These are phyloP conservation scores for Tholera decimalis DNA, from an alignment of 2,888 invertebrate genomes.

Conservation along the genomic window DNA sequence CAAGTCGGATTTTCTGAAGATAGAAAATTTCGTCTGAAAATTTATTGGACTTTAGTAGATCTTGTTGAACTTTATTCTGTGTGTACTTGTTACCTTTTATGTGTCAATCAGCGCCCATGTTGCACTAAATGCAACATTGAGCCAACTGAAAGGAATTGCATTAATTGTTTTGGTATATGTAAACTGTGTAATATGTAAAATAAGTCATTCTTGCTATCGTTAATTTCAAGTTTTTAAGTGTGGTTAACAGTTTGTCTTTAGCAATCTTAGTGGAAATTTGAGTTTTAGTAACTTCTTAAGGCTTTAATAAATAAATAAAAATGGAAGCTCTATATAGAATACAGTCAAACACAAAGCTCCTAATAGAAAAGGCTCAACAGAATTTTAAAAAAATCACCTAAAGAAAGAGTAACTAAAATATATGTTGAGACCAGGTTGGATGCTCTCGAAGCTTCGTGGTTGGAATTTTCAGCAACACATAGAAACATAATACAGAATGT, in stretches of 20 bases:
- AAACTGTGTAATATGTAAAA: neutral
- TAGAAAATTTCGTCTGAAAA: neutral
- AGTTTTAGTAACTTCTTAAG: neutral
- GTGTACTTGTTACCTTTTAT: neutral
- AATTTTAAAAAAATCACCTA: constrained; percentile 4
- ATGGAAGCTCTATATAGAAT: neutral
- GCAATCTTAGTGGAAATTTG: neutral
- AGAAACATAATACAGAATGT: neutral
- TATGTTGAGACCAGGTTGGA: constrained; percentile 8
- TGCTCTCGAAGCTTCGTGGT: constrained; percentile 6
- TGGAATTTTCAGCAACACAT: neutral
- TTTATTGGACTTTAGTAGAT: neutral
- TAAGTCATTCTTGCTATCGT: neutral
- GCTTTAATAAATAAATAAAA: neutral
- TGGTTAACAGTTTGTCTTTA: neutral
- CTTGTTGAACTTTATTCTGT: neutral
- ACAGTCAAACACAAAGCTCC: neutral
- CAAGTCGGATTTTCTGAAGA: neutral
- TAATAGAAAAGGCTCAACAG: neutral
- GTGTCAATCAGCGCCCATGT: neutral
- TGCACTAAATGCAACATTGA: no score
- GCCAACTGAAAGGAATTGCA: neutral
- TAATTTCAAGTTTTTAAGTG: no score
- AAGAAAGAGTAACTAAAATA: neutral
- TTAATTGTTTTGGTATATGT: no score